These are phyloP conservation scores for Podotricha telesiphe DNA, from an alignment of 2,888 invertebrate genomes.

Conservation along the genomic window DNA sequence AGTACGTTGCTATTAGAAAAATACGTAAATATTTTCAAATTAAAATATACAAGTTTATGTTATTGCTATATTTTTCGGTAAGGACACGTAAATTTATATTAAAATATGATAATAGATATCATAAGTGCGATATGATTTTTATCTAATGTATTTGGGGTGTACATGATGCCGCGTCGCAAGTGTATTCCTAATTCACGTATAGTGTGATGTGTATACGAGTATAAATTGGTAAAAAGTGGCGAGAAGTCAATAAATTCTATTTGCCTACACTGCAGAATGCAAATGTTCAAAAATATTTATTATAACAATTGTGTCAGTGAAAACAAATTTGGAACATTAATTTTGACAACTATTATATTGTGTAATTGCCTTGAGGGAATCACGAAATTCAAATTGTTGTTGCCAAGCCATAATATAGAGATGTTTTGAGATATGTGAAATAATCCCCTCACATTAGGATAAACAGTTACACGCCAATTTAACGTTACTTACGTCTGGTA, in stretches of 20 bases:
- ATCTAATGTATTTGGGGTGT: too few species aligned
- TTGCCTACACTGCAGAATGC: too few species aligned
- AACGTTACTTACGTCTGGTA: constrained; percentile 32
- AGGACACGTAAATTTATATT: too few species aligned
- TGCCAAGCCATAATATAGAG: background rate
- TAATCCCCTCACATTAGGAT: constrained; percentile 28
- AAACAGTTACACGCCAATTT: constrained; percentile 34
- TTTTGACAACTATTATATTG: constrained; percentile 1
- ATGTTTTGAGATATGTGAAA: constrained; percentile 16
- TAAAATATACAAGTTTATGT: background rate
- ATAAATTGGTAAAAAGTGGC: too few species aligned
- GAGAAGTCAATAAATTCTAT: too few species aligned
- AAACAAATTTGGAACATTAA: background rate
- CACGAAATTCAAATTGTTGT: background rate
- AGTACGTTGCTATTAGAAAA: background rate
- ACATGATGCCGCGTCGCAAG: too few species aligned
- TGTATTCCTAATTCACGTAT: too few species aligned
- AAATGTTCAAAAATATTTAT: too few species aligned
- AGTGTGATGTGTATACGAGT: too few species aligned
- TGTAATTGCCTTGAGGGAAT: constrained; percentile 15
- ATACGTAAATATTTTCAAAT: too few species aligned
- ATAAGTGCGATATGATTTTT: too few species aligned
- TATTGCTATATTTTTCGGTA: constrained; percentile 3
- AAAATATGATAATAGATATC: too few species aligned
- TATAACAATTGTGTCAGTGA: background rate